Evolutionary conservation across 2,888 invertebrate species (phyloP), one percentile per base, ranked within the genome.

Genomic region (Apamea crenata): DNA sequence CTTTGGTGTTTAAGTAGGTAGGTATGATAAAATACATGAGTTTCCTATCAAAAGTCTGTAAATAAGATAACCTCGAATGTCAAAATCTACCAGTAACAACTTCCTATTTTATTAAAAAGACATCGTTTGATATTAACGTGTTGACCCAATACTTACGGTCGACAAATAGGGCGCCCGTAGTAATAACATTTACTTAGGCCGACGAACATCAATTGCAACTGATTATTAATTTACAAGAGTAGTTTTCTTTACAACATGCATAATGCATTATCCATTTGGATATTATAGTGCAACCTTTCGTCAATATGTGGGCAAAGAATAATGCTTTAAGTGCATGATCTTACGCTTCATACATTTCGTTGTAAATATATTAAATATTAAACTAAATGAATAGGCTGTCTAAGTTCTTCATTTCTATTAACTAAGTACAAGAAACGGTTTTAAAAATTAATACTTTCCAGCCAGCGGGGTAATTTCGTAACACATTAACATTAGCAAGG

Each of bases 211-310:
- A 71, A 72, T 71, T 75, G 68, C 50, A 65, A 44, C 68, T 69
- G 59, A 80, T 84, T 75, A 80, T 59, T 65, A 50, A 80, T 83
- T 73, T 80, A 84, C 68, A 21, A 53, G 75, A 80, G 65, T 53
- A 75, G 53, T 75, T 68, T 75, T 53, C 21, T 67, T 29, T 47
- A 72, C 70, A 44, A 36, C 29, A 75, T 47, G 63, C 25, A 53
- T 68, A 40, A 5, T 74, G 47, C 36, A 59, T 40, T 18, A 61
- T 78, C 25, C 71, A 72, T 83, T 81, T 78, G 67, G 40, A 63
- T 61, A 77, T 77, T 71, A 61, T 50, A 71, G 66, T 61, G 25
- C 6, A 40, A 29, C 3, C n/a, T 44, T 67, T 61, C 56, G 61
- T 53, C 21, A 70, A 70, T 47, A 70, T 50, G 18, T 36, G 59